Evolutionary conservation across 1,140 invertebrate species (phyloP), one percentile per base, ranked within the genome.

Genomic region (Homalodisca vitripennis): DNA sequence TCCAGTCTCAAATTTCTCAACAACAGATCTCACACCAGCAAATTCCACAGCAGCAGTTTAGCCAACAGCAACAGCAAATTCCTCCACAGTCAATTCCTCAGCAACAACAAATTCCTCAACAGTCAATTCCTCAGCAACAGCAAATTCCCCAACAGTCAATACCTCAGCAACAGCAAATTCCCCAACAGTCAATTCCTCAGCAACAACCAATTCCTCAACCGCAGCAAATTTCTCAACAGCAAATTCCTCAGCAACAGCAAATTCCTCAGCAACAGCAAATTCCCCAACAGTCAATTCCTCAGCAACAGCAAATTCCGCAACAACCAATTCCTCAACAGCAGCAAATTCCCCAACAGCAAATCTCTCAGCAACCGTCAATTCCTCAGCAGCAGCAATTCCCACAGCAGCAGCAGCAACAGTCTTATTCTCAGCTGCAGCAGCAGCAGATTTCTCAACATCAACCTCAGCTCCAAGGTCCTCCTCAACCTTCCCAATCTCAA

Each of bases 321-420:
- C 68, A 75, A 69, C 69, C 72, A 67, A 71, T 69, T 68, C 22
- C 70, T 72, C 73, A 76, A 51, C 72, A 73, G 68, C 68, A 68
- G 53, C 70, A 48, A 32, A 14, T 65, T 31, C 13, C 17, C 22
- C 41, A 70, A 66, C 67, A 71, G 60, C 72, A 71, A n/a, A n/a
- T n/a, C 34, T 32, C 68, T 3, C 60, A 73, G 30, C 66, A 68
- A 30, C 46, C 30, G 12, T 66, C 69, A 26, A n/a, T n/a, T n/a
- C n/a, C n/a, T n/a, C 69, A 64, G 34, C 27, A 64, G 20, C 30
- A 2, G 24, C 26, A 31, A 34, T 6, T 29, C 14, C 55, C 24
- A 24, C 55, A 60, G 29, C 55, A 60, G 29, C 55, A 60, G 26
- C 26, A 24, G 24, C 55, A 60, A 29, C 55, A 60, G 29, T 17